Base-by-base conservation (phyloP, 2,797 vertebrate species). In the Enteromius argenteus region DNA sequence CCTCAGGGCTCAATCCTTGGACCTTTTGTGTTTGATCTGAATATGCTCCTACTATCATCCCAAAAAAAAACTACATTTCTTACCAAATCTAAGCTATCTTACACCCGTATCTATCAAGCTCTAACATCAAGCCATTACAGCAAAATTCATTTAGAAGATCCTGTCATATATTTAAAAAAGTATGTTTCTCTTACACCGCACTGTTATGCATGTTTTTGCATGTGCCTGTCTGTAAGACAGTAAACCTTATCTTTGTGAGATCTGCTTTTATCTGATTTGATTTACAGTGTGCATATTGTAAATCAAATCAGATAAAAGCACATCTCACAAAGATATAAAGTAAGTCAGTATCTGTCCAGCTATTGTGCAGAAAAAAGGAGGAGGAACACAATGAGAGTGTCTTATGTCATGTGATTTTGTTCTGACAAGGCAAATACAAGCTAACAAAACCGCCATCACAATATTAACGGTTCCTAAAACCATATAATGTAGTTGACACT, bases 321-420 rank as follows among this genome's bases (percentile, higher is more conserved):
- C 19, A 56, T 56, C 51, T 75, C 1, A 37, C 32, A 56, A 37
- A 75, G 3, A 53, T 37, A 74, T 35, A n/a, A 56, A 1, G 30
- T 19, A 68, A 53, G 21, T 68, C 13, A 53, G 13, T 68, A 68
- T 68, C 2, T 79, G 7, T 79, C 27, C 23, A 64, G 27, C 17
- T 2, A n/a, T n/a, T 67, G 21, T 53, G 7, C 37, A 32, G 14
- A n/a, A n/a, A n/a, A n/a, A n/a, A n/a, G n/a, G n/a, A n/a, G n/a
- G 14, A 44, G 13, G 11, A 44, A 11, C 44, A 14, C 44, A 44
- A 14, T 44, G 11, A 73, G 2, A 32, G 19, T 51, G 71, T 66
- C 13, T 74, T 53, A 39, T 51, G 14, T 51, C 44, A 80, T 56
- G 35, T 58, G n/a, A 81, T 53, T 77, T 83, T 69, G 46, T 69